Base-by-base conservation (phyloP, 2,888 invertebrate genomes). In the Bhutanitis thaidina region DNA sequence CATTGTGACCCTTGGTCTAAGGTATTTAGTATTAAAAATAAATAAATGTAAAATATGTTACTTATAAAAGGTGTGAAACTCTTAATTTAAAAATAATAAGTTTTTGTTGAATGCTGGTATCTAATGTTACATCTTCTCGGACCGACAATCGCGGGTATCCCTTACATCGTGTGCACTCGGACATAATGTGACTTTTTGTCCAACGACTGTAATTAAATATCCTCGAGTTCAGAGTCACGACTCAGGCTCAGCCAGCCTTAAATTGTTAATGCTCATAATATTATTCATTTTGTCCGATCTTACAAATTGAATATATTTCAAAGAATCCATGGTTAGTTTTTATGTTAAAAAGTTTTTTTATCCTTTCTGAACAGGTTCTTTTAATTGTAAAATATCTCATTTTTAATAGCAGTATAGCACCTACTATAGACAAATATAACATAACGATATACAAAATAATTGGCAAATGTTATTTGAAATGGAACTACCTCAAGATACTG, bases 221-320 rank as follows among this genome's bases (percentile, higher is more conserved):
- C 43, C 38, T 32, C 29, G 37, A 30, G 34, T 37, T 13, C 52
- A 46, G 25, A 37, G 41, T 47, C 47, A 43, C 47, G 52, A 43
- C 46, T 43, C 47, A 32, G 14, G 47, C 41, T 37, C 47, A 16
- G 40, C 35, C 7, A 37, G 35, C n/a, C 41, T 51, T 51, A 45
- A 46, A 46, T 41, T 46, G 36, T 15, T 15, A 30, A 29, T 7
- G 32, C 29, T 43, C 39, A 27, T 44, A 27, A 27, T 27, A 4
- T 7, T 27, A 5, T 8, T 27, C 10, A 12, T 4, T 13, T 12
- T 34, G 34, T 34, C 10, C 12, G 12, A 13, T 10, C 12, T 34
- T 34, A 5, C 34, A 5, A 12, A 34, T 12, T 12, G 20, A 20
- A 20, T 20, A 20, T 3, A 30, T 30, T 30, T 30, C 30, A 30